phyloP scores from a whole-genome alignment of 1,140 invertebrate genomes.

The Drosophila seguyi region DNA sequence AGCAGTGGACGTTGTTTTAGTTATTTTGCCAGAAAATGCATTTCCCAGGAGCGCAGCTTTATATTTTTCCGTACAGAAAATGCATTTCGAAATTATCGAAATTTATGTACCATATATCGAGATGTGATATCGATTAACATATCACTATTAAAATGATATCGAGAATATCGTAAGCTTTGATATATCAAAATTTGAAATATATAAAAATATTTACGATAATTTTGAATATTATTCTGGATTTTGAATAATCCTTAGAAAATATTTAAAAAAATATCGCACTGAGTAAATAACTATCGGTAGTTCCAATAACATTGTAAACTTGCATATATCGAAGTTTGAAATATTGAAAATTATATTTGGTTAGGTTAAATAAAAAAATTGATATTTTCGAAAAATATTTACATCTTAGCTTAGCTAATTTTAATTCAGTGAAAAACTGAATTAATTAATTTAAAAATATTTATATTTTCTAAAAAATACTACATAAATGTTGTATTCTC shows the following conservation, averaged over 20 bases:
- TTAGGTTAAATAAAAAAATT: no score
- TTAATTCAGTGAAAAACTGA: no score
- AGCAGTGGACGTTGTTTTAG: constrained; percentile 53
- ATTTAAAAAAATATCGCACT: background rate
- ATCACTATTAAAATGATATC: background rate
- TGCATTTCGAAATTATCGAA: background rate
- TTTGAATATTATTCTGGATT: background rate
- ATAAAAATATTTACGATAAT: background rate
- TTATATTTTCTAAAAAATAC: no score
- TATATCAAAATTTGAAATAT: background rate
- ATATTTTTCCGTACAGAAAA: background rate
- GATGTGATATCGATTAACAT: background rate
- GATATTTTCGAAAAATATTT: no score
- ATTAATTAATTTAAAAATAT: no score
- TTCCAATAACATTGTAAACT: background rate
- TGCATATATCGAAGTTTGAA: background rate
- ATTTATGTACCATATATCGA: background rate
- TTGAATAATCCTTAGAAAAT: background rate
- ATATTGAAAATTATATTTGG: no score
- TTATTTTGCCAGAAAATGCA: constrained; percentile 75
- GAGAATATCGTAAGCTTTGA: background rate
- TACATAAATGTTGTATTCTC: no score
- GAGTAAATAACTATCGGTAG: background rate
- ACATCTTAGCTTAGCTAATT: no score
- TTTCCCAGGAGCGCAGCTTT: constrained; percentile 67